A percentile compares a stretch with the other conserved stretches of the same genome.
phyloP scores from a whole-genome alignment of 2,888 invertebrate genomes.

The Caradrina kadenii region DNA sequence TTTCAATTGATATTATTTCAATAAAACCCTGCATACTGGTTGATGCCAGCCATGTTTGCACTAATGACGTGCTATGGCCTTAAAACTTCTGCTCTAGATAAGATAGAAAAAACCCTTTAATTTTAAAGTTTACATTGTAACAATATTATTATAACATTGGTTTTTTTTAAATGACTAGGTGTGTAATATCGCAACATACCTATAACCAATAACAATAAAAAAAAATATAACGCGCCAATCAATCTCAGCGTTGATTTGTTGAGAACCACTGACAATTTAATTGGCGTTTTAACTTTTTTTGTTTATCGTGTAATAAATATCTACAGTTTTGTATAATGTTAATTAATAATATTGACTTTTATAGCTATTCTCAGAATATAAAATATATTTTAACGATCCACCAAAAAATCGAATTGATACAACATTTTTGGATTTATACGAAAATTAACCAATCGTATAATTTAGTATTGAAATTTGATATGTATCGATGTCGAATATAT shows the following conservation, averaged over 20 bases:
- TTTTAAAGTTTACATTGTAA: slow-evolving; percentile 1
- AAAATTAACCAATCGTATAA: slow-evolving; percentile 53
- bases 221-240: slow-evolving; percentile 37
- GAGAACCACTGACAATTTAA: slow-evolving; percentile 49
- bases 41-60: too few species aligned
- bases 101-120: too few species aligned
- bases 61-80: neutral
- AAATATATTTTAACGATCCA: slow-evolving; percentile 56
- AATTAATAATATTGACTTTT: slow-evolving; percentile 63
- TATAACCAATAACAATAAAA: slow-evolving; percentile 37
- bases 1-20: too few species aligned
- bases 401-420: slow-evolving; percentile 45
- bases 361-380: slow-evolving; percentile 48
- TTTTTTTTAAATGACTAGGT: neutral
- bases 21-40: too few species aligned
- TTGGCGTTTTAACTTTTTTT: slow-evolving; percentile 49
- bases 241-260: slow-evolving; percentile 34
- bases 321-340: slow-evolving; percentile 48
- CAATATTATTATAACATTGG: neutral
- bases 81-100: neutral
- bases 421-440: slow-evolving; percentile 40
- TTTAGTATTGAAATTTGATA: slow-evolving; percentile 52
- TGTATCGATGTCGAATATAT: slow-evolving; percentile 55
- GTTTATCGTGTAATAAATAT: slow-evolving; percentile 53
- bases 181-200: slow-evolving; percentile 23